Percentiles rank a stretch among this genome's conserved stretches.
phyloP scores from a whole-genome alignment of 2,888 invertebrate genomes.

The Acrobasis consociella region DNA sequence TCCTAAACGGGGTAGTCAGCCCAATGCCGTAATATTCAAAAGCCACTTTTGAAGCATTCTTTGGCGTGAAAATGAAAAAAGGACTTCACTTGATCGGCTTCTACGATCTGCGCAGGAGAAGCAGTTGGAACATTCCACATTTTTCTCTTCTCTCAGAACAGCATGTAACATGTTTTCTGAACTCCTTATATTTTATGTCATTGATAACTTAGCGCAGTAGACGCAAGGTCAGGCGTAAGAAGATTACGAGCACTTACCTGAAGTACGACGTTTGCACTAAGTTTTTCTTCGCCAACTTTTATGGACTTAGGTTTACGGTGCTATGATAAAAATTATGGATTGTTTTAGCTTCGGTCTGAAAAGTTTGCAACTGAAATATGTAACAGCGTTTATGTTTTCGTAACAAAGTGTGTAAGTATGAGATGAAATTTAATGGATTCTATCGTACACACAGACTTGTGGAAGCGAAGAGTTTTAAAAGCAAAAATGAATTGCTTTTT shows the following conservation, averaged over 20 bases:
- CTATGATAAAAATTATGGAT: constrained; percentile 8
- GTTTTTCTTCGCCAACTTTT: constrained; percentile 5
- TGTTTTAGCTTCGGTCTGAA: constrained; percentile 9
- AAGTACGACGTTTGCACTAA: background rate
- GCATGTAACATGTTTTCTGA: background rate
- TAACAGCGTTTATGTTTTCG: background rate
- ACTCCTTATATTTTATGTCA: background rate
- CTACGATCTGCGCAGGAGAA: too few relatives aligned
- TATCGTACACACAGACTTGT: too few relatives aligned
- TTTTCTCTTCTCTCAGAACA: too few relatives aligned
- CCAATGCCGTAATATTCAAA: too few relatives aligned
- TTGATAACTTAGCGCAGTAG: constrained; percentile 11
- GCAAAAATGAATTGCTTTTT: too few relatives aligned
- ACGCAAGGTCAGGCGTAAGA: constrained; percentile 1
- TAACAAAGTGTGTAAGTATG: background rate
- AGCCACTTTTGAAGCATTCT: too few relatives aligned
- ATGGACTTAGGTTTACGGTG: background rate
- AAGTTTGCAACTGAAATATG: constrained; percentile 3
- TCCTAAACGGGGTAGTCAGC: too few relatives aligned
- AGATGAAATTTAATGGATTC: too few relatives aligned
- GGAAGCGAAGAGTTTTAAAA: too few relatives aligned
- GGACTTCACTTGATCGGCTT: too few relatives aligned
- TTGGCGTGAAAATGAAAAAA: too few relatives aligned
- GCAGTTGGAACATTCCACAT: too few relatives aligned
- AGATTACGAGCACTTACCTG: constrained; percentile 10